Percentiles rank a stretch among this genome's conserved stretches.
Evolutionary conservation across 2,888 invertebrate species (phyloP).

Genomic region (Cantharis rustica): DNA sequence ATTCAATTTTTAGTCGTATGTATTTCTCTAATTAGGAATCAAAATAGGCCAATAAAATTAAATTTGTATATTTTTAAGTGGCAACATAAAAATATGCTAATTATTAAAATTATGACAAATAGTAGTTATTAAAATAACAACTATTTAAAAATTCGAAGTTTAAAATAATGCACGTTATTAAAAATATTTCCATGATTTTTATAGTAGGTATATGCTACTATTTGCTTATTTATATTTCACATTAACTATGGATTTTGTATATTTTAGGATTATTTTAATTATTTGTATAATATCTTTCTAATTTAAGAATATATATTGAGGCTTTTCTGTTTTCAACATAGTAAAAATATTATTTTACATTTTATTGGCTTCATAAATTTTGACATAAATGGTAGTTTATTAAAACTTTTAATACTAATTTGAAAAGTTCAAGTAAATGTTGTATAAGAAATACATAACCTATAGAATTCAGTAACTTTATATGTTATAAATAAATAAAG

Average conservation of each 20-base stretch:
- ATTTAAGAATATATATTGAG: neutral
- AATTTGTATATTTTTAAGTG: neutral
- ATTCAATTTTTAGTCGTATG: neutral
- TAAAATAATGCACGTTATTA: neutral
- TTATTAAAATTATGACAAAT: neutral
- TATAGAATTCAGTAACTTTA: neutral
- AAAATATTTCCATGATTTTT: neutral
- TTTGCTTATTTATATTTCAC: neutral
- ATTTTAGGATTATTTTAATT: neutral
- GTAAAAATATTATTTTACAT: constrained; percentile 4
- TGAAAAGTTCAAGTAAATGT: neutral
- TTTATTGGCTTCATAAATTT: constrained; percentile 2
- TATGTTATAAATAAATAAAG: neutral
- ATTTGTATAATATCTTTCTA: neutral
- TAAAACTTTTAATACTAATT: constrained; percentile 1
- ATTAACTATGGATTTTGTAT: neutral
- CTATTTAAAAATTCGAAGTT: neutral
- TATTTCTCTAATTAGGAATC: neutral
- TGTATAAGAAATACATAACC: neutral
- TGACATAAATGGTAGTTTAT: constrained; percentile 5
- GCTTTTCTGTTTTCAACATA: neutral
- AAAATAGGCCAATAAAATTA: neutral
- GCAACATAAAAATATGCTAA: neutral
- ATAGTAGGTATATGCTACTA: neutral
- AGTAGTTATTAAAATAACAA: neutral